Percentiles rank a stretch among this genome's conserved stretches.
These are phyloP conservation scores for Ptychochromis oligacanthus DNA, from an alignment of 2,113 vertebrate species.

Conservation along the genomic window DNA sequence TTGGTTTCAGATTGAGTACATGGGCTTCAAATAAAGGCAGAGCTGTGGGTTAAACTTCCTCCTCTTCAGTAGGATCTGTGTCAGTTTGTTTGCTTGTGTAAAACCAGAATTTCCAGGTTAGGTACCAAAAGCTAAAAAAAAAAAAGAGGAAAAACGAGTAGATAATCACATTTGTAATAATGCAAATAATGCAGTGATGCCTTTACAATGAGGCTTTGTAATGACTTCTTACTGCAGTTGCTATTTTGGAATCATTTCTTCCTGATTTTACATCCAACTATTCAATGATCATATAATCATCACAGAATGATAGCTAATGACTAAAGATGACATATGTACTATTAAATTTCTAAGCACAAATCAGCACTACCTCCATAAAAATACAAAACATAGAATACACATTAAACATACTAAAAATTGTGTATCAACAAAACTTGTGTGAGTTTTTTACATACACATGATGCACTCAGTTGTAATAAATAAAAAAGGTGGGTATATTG, in stretches of 20 bases:
- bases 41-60: constrained; percentile 50
- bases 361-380: background rate
- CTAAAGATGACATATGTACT: background rate
- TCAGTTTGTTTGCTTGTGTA: constrained; percentile 16
- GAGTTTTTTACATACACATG: too few relatives aligned
- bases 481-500: background rate
- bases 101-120: constrained; percentile 29
- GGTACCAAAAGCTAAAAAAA: background rate
- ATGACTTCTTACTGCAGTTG: background rate
- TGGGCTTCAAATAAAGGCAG: constrained; percentile 43
- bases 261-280: background rate
- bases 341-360: background rate
- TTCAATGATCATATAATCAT: background rate
- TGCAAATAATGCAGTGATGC: background rate
- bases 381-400: background rate
- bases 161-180: background rate
- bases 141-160: background rate
- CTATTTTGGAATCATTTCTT: background rate
- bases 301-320: background rate
- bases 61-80: constrained; percentile 8
- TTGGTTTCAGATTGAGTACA: constrained; percentile 48
- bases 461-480: background rate
- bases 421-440: too few relatives aligned
- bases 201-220: background rate
- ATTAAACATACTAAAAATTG: background rate